Base-by-base conservation (phyloP, 1,140 invertebrate species). In the Drosophila ironensis region DNA sequence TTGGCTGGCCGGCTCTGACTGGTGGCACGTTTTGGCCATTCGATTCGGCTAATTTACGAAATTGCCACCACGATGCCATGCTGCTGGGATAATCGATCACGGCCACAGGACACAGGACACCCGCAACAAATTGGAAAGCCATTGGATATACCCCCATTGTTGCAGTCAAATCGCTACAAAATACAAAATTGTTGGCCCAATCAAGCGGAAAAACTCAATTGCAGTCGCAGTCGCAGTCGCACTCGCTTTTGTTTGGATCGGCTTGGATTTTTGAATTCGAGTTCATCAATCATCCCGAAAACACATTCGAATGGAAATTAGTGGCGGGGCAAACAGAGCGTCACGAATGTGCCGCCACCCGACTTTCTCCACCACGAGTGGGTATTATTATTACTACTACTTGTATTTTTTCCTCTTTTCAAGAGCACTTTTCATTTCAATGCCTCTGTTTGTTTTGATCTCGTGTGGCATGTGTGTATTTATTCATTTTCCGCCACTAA, bases 41-140 rank as follows among this genome's bases (percentile, higher is more conserved):
- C 56, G 57, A 60, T 25, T 60, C 7, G 37, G 56, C 37, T 57
- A 44, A 60, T 57, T 61, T 59, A 27, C 52, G 28, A 61, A 61
- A 61, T 61, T 61, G 40, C 17, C 12, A 12, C 33, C 3, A 14
- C 28, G 20, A 5, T 22, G 20, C n/a, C n/a, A n/a, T 27, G 25
- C 25, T 27, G 28, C n/a, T 11, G 24, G 25, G 56, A 60, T 57
- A 60, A 44, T 60, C 56, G 52, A 57, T 60, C 56, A 60, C 52
- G 38, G 38, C 30, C 38, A 45, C 40, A 59, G 30, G 53, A 61
- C 22, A 38, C n/a, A 33, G 30, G 30, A 33, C 30, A 30, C 28
- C 19, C 14, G 4, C 16, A 30, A 19, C 48, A 38, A 38, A 27
- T 30, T 16, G 27, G 24, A 46, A 46, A 46, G 27, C 16, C 27